phyloP scores from a whole-genome alignment of 2,797 vertebrate genomes.

The Crocidura indochinensis region DNA sequence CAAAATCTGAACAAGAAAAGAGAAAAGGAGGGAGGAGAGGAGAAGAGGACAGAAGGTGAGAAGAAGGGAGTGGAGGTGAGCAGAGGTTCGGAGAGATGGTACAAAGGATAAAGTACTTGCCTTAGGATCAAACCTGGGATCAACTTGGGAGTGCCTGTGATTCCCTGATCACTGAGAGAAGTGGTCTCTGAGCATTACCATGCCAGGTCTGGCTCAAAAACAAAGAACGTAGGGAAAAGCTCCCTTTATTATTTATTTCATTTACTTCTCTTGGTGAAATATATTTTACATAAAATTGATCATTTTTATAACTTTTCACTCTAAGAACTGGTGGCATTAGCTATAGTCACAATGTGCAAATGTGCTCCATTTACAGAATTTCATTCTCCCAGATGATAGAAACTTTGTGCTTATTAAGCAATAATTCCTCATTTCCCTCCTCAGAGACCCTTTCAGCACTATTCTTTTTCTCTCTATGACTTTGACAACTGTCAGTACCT shows the following conservation, averaged over 20 bases:
- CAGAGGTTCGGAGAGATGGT: too few relatives aligned
- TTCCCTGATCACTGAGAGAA: too few relatives aligned
- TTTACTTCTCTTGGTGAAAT: constrained; percentile 19
- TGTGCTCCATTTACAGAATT: background rate
- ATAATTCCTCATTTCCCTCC: background rate
- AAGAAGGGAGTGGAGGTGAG: too few relatives aligned
- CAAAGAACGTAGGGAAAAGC: background rate
- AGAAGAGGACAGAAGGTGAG: background rate
- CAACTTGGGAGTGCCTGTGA: too few relatives aligned
- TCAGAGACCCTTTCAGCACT: background rate
- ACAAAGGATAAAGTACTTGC: too few relatives aligned
- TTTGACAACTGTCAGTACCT: background rate
- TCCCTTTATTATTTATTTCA: background rate
- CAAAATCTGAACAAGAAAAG: background rate
- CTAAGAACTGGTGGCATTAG: background rate
- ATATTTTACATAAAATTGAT: background rate
- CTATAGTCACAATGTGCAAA: background rate
- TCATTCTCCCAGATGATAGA: background rate
- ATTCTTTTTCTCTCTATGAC: constrained; percentile 5
- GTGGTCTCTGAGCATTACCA: too few relatives aligned
- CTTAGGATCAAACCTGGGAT: too few relatives aligned
- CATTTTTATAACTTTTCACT: constrained; percentile 11
- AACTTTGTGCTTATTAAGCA: background rate
- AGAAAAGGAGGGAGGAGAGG: background rate
- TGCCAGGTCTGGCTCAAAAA: too few relatives aligned